phyloP scores from a whole-genome alignment of 2,888 invertebrate species.

The Xanthostigma xanthostigma region DNA sequence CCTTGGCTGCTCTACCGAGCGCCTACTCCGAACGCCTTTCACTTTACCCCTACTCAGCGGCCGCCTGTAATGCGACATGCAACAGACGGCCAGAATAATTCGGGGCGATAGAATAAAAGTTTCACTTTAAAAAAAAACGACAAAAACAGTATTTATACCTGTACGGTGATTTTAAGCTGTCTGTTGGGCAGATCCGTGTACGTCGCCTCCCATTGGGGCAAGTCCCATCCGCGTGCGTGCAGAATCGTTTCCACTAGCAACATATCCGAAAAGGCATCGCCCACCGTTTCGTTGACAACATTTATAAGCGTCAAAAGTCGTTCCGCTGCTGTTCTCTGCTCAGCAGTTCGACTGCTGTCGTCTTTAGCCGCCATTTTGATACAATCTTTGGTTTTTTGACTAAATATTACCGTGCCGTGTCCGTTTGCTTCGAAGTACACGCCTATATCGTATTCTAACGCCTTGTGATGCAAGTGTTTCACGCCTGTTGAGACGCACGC shows the following conservation, averaged over 20 bases:
- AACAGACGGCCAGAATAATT: too few species aligned
- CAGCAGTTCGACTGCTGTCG: conserved; percentile 22
- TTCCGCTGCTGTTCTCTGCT: conserved; percentile 37
- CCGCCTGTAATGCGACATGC: too few species aligned
- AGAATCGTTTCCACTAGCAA: conserved; percentile 85
- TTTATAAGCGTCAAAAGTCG: conserved; percentile 57
- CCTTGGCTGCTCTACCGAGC: too few species aligned
- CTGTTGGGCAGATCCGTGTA: conserved; percentile 81
- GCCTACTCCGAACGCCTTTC: too few species aligned
- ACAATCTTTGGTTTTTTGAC: conserved; percentile 44
- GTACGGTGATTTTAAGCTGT: conserved; percentile 75
- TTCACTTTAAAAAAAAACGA: too few species aligned
- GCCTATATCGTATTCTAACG: conserved; percentile 81
- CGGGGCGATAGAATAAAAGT: too few species aligned
- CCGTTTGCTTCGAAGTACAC: conserved; percentile 99
- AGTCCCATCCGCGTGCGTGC: conserved; percentile 62
- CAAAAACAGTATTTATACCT: conserved; percentile 27
- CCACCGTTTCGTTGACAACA: conserved; percentile 87
- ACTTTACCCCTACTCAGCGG: too few species aligned
- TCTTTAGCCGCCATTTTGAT: conserved; percentile 34
- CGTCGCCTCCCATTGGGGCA: conserved; percentile 61
- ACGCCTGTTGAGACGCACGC: conserved; percentile 91
- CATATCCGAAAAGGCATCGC: conserved; percentile 94
- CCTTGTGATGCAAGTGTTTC: conserved; percentile 88
- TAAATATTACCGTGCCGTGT: conserved; percentile 89